These are phyloP conservation scores for Machimus atricapillus DNA, from an alignment of 2,888 invertebrate genomes.

Conservation along the genomic window DNA sequence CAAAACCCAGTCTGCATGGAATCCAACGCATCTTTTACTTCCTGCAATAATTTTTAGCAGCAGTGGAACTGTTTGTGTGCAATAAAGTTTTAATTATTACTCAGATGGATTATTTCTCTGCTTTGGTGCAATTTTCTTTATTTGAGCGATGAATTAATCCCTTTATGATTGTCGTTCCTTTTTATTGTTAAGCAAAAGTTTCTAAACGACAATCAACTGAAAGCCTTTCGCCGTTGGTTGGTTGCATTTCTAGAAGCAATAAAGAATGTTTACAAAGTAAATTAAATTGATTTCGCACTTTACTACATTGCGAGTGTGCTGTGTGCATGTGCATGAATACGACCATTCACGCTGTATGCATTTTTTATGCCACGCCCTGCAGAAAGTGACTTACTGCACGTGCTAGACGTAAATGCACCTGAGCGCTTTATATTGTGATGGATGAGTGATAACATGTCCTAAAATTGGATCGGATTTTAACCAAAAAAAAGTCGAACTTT, in stretches of 20 bases:
- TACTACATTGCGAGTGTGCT: not conserved
- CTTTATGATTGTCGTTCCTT: not conserved
- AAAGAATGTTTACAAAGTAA: not conserved
- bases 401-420: not conserved
- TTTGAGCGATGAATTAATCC: not conserved
- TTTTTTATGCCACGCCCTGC: not conserved
- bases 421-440: not conserved
- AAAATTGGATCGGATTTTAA: not conserved
- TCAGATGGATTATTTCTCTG: not conserved
- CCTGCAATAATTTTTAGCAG: not conserved
- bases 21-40: not conserved
- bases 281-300: not conserved
- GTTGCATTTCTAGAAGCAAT: not conserved
- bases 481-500: not conserved
- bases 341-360: not conserved
- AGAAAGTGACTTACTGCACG: not conserved
- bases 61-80: not conserved
- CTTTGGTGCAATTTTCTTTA: not conserved
- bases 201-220: not conserved
- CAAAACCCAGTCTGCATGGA: not conserved
- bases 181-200: not conserved
- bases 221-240: not conserved
- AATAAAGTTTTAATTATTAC: not conserved
- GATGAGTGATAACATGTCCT: not conserved
- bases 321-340: not conserved